These are phyloP conservation scores for Ascaphus truei DNA, from an alignment of 2,113 vertebrate genomes.

Conservation along the genomic window DNA sequence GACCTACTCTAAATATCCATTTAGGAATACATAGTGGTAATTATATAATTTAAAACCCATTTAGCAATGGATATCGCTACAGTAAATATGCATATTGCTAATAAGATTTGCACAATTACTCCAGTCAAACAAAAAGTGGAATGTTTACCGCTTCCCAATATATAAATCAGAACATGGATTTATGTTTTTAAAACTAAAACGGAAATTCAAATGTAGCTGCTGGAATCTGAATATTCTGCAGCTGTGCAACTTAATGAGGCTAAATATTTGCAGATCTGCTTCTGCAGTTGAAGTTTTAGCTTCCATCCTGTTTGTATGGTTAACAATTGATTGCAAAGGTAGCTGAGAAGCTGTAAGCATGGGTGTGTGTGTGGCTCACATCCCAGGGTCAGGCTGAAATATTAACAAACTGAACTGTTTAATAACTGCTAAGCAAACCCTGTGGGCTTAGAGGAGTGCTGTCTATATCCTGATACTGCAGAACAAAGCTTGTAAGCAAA, in stretches of 20 bases:
- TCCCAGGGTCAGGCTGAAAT: slow-evolving; percentile 50
- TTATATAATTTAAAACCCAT: slow-evolving; percentile 72
- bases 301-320: background rate
- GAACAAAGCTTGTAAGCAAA: slow-evolving; percentile 43
- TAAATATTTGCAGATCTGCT: too few species aligned
- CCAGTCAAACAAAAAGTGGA: slow-evolving; percentile 62
- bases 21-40: slow-evolving; percentile 63
- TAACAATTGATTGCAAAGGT: too few species aligned
- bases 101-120: slow-evolving; percentile 71
- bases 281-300: too few species aligned
- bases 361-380: slow-evolving; percentile 39
- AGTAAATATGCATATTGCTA: slow-evolving; percentile 73
- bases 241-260: too few species aligned
- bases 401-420: slow-evolving; percentile 55
- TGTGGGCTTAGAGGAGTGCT: slow-evolving; percentile 38
- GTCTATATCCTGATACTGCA: slow-evolving; percentile 8
- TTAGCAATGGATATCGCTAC: slow-evolving; percentile 65
- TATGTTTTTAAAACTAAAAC: slow-evolving; percentile 56
- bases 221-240: too few species aligned
- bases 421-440: slow-evolving; percentile 44
- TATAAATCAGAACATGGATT: slow-evolving; percentile 52
- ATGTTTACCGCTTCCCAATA: slow-evolving; percentile 63
- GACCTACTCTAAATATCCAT: slow-evolving; percentile 61
- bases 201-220: slow-evolving; percentile 53
- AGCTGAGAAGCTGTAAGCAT: too few species aligned